Evolutionary conservation across 2,113 vertebrate genomes (phyloP).

Genomic region (Origma solitaria): DNA sequence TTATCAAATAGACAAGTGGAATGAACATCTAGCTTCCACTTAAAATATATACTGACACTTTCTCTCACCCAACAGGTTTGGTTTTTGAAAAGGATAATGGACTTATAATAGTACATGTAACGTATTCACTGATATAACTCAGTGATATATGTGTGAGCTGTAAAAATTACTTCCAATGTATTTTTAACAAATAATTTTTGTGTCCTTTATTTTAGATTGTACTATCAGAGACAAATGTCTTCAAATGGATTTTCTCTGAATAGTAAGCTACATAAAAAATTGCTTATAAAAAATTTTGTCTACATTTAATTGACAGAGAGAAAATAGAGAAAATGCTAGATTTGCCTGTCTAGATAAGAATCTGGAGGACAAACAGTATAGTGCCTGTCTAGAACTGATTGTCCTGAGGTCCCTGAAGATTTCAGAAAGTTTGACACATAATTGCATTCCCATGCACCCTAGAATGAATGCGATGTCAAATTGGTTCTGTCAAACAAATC

Average conservation of each 20-base stretch:
- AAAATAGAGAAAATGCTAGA: neutral
- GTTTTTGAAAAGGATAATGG: neutral
- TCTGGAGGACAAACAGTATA: neutral
- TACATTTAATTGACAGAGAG: neutral
- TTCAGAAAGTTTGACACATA: conserved; percentile 42
- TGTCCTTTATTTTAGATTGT: conserved; percentile 15
- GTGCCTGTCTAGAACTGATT: neutral
- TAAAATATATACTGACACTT: neutral
- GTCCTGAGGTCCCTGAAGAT: neutral
- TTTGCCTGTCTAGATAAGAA: neutral
- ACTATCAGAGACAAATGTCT: neutral
- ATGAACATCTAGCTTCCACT: neutral
- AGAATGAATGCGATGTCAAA: neutral
- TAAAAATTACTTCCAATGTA: neutral
- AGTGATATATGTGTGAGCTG: neutral
- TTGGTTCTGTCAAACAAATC: neutral
- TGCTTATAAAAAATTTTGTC: neutral
- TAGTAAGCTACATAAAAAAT: neutral
- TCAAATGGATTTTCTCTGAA: conserved; percentile 12
- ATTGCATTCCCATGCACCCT: conserved; percentile 30
- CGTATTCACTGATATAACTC: neutral
- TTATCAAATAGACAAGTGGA: neutral
- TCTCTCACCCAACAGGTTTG: neutral
- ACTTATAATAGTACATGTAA: neutral
- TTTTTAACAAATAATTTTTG: conserved; percentile 12